Conservation (phyloP, 2,888 invertebrate genomes). For the Ethmia dodecea region DNA sequence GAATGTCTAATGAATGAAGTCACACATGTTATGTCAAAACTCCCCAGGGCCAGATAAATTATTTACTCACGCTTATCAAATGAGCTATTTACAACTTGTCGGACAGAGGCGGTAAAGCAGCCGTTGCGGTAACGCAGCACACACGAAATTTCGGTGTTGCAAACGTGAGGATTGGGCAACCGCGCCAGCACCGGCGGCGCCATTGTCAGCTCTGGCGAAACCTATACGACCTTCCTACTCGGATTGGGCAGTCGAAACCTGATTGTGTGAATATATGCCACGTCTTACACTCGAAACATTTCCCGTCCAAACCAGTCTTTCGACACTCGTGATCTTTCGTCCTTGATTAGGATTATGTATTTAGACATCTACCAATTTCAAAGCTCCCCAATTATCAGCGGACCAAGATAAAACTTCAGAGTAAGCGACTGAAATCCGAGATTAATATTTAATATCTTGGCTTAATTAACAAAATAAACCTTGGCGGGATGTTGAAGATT, state of each 20-base stretch:
- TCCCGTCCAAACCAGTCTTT: conserved; percentile 18
- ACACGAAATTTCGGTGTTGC: conserved; percentile 73
- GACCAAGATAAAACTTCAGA: background rate
- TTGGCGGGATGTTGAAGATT: conserved; percentile 44
- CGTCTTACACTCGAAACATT: conserved; percentile 16
- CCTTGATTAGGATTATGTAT: conserved; percentile 20
- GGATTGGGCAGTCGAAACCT: conserved; percentile 66
- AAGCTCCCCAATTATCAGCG: background rate
- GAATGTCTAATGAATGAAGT: no score
- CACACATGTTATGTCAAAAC: no score
- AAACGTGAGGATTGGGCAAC: conserved; percentile 62
- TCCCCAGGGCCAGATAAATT: no score
- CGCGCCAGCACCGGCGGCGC: conserved; percentile 48
- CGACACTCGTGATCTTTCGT: conserved; percentile 14
- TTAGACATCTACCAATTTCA: background rate
- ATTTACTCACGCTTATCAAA: no score
- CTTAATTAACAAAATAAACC: conserved; percentile 44
- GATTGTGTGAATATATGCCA: conserved; percentile 36
- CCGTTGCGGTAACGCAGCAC: conserved; percentile 60
- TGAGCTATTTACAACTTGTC: background rate
- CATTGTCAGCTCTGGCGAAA: conserved; percentile 73
- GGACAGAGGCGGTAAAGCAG: conserved; percentile 18
- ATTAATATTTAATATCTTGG: conserved; percentile 14
- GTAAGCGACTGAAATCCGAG: background rate
- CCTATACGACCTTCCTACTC: conserved; percentile 65